Base-by-base conservation (phyloP, 92 coral and sea anemone species). In the Porites lobata region DNA sequence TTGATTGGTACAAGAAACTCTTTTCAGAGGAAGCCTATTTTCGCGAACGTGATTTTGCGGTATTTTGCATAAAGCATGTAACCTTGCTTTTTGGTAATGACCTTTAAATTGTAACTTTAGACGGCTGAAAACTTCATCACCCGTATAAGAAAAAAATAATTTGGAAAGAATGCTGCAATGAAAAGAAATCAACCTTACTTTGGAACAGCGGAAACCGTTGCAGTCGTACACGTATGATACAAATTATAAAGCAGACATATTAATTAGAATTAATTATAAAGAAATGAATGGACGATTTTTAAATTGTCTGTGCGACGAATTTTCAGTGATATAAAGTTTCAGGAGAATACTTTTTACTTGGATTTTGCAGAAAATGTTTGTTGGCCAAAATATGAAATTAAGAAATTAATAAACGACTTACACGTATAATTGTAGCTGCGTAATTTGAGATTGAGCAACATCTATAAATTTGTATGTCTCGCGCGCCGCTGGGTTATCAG, bases 131-230 rank as follows among this genome's bases (percentile, higher is more conserved):
- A 69, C 52, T 26, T 69, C 51, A 69, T 69, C 75, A 69, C 15
- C 75, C 53, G 54, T 69, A 69, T 29, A 32, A 2, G 2, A 69
- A 68, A 68, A 68, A 68, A 68, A 68, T 0, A 10, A 69, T 69
- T 69, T 69, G 75, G 75, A 24, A 69, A 69, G 75, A 50, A 67
- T 69, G 38, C 75, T 69, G 75, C 75, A 29, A 32, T 69, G 75
- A 69, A 69, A 69, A 69, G 51, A 69, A 43, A 32, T 32, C 43
- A 32, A 32, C 43, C 43, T 32, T 32, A 32, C 43, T 32, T 32
- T 32, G 43, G 43, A 69, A 69, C 75, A 69, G 75, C 75, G 43
- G 75, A 69, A 69, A 69, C 75, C 51, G 50, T 29, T 69, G 75
- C 75, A 29, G 51, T 69, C 5, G 4, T 32, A 4, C 43, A 32